Evolutionary conservation across 2,888 invertebrate species (phyloP).

Genomic region (Xestia c-nigrum): DNA sequence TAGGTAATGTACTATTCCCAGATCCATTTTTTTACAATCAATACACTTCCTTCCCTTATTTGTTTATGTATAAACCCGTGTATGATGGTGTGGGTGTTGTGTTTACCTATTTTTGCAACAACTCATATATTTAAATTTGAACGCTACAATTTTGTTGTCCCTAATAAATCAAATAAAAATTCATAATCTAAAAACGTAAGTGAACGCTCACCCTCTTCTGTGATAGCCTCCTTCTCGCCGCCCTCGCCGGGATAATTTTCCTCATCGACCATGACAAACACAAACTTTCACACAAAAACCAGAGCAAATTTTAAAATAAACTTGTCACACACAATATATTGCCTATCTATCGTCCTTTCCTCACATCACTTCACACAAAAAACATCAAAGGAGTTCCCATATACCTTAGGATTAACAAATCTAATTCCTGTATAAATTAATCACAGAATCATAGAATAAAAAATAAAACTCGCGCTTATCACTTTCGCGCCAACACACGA

Average conservation of each 20-base stretch:
- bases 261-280: constrained; percentile 73
- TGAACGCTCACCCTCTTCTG: constrained; percentile 59
- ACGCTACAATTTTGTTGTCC: too few species aligned
- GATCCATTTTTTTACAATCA: too few species aligned
- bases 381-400: constrained; percentile 44
- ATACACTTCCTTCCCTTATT: too few species aligned
- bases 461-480: constrained; percentile 56
- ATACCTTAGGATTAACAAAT: constrained; percentile 31
- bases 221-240: constrained; percentile 61
- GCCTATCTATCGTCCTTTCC: constrained; percentile 73
- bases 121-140: too few species aligned
- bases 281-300: constrained; percentile 59
- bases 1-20: too few species aligned
- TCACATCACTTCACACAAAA: constrained; percentile 70
- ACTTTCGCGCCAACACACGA: constrained; percentile 75
- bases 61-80: too few species aligned
- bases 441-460: constrained; percentile 45
- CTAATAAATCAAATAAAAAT: background rate
- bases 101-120: too few species aligned
- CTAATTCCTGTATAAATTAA: constrained; percentile 31
- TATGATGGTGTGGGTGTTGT: too few species aligned
- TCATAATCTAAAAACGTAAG: background rate
- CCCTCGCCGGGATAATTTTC: constrained; percentile 50
- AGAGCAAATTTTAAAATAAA: constrained; percentile 62
- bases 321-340: constrained; percentile 68